Base-by-base conservation (phyloP, 2,113 vertebrate species). In the Tonatia bakeri region DNA sequence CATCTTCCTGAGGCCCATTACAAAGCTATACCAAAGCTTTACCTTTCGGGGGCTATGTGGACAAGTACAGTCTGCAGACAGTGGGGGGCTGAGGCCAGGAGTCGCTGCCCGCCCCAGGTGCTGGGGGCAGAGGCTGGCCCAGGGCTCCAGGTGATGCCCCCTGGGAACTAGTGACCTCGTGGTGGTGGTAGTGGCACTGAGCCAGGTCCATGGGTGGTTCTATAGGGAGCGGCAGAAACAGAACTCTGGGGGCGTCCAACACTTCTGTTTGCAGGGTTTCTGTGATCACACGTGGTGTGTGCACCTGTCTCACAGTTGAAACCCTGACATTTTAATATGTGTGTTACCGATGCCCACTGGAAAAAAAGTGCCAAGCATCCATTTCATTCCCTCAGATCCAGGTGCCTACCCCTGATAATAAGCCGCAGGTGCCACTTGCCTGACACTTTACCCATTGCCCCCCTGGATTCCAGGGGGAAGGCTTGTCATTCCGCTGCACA, bases 61-160 rank as follows among this genome's bases (percentile, higher is more conserved):
- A 99, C 76, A 99, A 99, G 96, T 99, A 99, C 98, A 99, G 99
- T 97, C 99, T 98, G 99, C 80, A 99, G 98, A 94, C 98, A 99
- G 72, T 98, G 98, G 67, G 67, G 80, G 81, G 73, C 33, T 28
- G 59, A 40, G 19, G 50, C 6, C 8, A 97, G 8, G 98, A 97
- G 73, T 90, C 72, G 15, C 84, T 14, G 0, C 92, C 94, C 0
- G 8, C 67, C 15, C 93, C 1, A 7, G 98, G 97, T 47, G 16
- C 94, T 1, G 94, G 98, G 69, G 97, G 98, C 93, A 96, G 97
- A 98, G 94, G 83, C 24, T 0, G 43, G n/a, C n/a, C 67, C 36
- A 16, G n/a, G 69, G 65, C 67, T 33, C 12, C 8, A 36, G 1
- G 31, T 4, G 15, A 7, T 9, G n/a, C 8, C 80, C 54, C 14